Percentiles rank a stretch among this genome's conserved stretches.
Conservation (phyloP, 2,888 invertebrate genomes). For the Pyrochroa serraticornis region DNA sequence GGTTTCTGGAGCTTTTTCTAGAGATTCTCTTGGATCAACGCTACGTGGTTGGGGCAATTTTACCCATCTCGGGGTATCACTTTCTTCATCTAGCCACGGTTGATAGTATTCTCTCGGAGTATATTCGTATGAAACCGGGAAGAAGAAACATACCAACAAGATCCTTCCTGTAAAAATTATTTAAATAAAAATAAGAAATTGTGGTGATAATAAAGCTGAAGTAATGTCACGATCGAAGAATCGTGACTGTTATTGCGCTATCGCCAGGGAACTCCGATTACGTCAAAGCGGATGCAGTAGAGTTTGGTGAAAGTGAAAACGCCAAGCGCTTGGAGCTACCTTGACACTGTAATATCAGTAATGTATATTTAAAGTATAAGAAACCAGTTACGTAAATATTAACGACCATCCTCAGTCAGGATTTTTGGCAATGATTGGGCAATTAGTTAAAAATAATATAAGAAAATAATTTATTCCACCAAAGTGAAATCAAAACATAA, state of each 20-base stretch:
- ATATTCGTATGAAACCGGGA: slow-evolving; percentile 37
- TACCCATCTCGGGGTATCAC: slow-evolving; percentile 43
- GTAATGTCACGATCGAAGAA: background rate
- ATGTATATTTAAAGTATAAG: slow-evolving; percentile 6
- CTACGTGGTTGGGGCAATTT: slow-evolving; percentile 42
- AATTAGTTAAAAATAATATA: background rate
- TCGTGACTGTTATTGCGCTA: slow-evolving; percentile 11
- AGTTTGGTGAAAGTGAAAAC: slow-evolving; percentile 45
- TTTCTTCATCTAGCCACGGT: slow-evolving; percentile 41
- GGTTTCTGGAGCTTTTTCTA: background rate
- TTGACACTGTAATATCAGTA: slow-evolving; percentile 38
- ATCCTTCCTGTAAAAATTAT: slow-evolving; percentile 40
- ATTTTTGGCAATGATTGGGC: background rate
- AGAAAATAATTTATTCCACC: too few species aligned
- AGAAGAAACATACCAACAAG: slow-evolving; percentile 39
- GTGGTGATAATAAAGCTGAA: slow-evolving; percentile 4
- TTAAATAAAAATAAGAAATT: slow-evolving; percentile 10
- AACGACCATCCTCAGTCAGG: background rate
- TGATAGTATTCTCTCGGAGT: slow-evolving; percentile 38
- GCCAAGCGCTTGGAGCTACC: slow-evolving; percentile 35
- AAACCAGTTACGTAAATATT: slow-evolving; percentile 9
- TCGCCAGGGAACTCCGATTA: slow-evolving; percentile 35
- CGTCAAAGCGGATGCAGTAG: slow-evolving; percentile 40
- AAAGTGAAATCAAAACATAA: too few species aligned
- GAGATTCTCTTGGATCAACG: slow-evolving; percentile 5